Percentiles rank a stretch among this genome's conserved stretches.
Evolutionary conservation across 2,797 vertebrate species (phyloP).

Genomic region (Phoebastria nigripes): DNA sequence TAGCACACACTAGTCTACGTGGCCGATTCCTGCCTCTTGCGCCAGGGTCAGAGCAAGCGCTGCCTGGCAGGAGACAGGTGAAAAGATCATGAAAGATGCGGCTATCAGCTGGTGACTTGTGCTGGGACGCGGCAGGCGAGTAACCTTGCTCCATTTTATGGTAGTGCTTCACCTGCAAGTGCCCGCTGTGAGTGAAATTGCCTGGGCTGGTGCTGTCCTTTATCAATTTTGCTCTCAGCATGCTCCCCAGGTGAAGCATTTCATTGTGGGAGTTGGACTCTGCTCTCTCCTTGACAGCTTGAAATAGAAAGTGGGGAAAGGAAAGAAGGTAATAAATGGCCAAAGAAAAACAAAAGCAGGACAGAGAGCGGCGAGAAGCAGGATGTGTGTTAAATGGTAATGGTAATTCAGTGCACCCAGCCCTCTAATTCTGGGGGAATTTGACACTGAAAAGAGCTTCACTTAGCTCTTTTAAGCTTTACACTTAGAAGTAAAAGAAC

Average conservation of each 20-base stretch:
- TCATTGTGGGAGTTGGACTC: neutral
- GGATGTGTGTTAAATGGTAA: neutral
- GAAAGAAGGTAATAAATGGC: neutral
- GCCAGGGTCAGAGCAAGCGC: neutral
- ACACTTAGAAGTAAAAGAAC: neutral
- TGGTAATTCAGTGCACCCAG: neutral
- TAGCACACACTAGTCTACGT: accelerated
- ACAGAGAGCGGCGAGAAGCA: neutral
- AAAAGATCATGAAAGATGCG: neutral
- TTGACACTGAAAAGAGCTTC: neutral
- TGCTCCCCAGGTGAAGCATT: constrained; percentile 4
- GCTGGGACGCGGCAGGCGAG: neutral
- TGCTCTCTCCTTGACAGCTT: constrained; percentile 14
- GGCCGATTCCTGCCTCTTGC: neutral
- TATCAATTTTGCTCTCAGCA: constrained; percentile 31
- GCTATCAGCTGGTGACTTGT: neutral
- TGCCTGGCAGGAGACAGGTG: neutral
- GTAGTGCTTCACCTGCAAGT: constrained; percentile 6
- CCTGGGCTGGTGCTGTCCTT: neutral
- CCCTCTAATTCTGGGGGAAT: neutral
- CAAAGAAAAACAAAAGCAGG: neutral
- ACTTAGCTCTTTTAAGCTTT: neutral
- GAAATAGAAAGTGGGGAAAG: neutral
- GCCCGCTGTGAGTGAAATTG: constrained; percentile 41
- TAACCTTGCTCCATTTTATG: neutral